Evolutionary conservation across 2,888 invertebrate genomes (phyloP).

Genomic region (Rhagophthalmus giganteus): DNA sequence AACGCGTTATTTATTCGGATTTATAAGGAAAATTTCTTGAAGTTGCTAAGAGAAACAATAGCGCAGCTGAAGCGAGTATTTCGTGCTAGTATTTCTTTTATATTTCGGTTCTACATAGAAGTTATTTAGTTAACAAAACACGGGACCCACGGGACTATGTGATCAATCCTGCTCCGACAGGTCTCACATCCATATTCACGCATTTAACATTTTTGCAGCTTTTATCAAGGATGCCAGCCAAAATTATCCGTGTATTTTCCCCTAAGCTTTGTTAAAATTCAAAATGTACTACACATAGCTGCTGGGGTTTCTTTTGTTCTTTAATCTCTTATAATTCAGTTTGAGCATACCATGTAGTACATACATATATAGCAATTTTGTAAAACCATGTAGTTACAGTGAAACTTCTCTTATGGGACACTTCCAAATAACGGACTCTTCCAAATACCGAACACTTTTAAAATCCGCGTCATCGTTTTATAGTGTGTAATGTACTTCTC

Average conservation of each 20-base stretch:
- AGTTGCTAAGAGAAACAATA: conserved; percentile 4
- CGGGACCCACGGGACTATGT: conserved; percentile 32
- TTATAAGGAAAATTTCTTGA: no score
- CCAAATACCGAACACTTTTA: no score
- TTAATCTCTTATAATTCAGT: no score
- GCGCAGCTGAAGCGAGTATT: conserved; percentile 13
- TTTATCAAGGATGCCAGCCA: conserved; percentile 32
- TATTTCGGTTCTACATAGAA: conserved; percentile 28
- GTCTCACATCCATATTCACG: conserved; percentile 39
- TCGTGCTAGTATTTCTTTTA: conserved; percentile 18
- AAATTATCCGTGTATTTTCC: conserved; percentile 29
- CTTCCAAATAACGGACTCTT: no score
- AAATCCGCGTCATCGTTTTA: no score
- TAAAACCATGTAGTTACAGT: no score
- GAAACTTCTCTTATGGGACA: no score
- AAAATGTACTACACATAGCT: conserved; percentile 7
- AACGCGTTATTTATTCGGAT: no score
- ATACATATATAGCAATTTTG: no score
- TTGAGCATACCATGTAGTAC: no score
- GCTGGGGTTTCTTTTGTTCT: background rate
- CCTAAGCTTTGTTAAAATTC: conserved; percentile 30
- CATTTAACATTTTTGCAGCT: conserved; percentile 37
- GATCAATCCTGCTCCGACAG: conserved; percentile 39
- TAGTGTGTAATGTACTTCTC: no score
- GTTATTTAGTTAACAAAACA: conserved; percentile 35